phyloP scores from a whole-genome alignment of 2,797 vertebrate species.

The Sebastes iracundus region DNA sequence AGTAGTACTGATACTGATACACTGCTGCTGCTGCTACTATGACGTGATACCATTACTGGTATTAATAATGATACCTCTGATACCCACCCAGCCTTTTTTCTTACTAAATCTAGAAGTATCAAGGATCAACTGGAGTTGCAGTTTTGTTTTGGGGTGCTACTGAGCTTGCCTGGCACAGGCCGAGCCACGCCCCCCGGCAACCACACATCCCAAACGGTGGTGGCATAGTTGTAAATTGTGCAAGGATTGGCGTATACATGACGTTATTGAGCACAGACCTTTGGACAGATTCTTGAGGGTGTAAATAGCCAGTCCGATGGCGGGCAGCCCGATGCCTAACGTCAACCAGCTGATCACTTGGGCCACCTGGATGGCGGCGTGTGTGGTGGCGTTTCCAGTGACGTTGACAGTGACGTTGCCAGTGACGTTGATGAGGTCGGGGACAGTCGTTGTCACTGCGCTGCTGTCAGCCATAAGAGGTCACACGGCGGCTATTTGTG shows the following conservation, averaged over 20 bases:
- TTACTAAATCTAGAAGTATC: neutral
- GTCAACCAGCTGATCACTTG: conserved; percentile 69
- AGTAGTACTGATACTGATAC: neutral
- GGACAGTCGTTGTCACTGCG: neutral
- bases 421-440: neutral
- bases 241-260: neutral
- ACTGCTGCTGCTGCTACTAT: neutral
- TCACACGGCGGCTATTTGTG: conserved; percentile 18
- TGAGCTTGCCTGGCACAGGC: neutral
- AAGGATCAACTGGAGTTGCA: neutral
- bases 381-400: neutral
- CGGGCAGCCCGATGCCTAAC: conserved; percentile 69
- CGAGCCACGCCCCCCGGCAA: neutral
- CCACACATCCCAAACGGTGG: too few relatives aligned
- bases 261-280: conserved; percentile 40
- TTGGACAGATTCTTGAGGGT: conserved; percentile 70
- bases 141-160: neutral
- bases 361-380: conserved; percentile 7
- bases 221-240: neutral
- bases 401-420: neutral
- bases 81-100: neutral
- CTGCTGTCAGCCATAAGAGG: conserved; percentile 45
- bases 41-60: neutral
- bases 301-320: conserved; percentile 71
- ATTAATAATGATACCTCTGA: neutral